Percentiles rank a stretch among this genome's conserved stretches.
These are phyloP conservation scores for Agrotis ipsilon DNA, from an alignment of 2,888 invertebrate genomes.

Conservation along the genomic window DNA sequence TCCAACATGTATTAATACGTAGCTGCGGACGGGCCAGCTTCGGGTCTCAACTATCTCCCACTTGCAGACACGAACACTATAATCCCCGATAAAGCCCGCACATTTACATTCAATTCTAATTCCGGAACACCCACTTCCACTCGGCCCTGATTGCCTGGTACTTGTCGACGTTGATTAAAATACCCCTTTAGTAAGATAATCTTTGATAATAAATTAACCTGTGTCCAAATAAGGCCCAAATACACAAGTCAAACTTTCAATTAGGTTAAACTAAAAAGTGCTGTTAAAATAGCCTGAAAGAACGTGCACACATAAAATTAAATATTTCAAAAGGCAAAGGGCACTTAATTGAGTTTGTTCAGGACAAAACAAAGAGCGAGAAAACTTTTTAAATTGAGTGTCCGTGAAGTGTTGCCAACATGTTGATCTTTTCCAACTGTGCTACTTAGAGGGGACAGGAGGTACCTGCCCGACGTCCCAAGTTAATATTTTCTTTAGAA, in stretches of 20 bases:
- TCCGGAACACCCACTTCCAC: conserved; percentile 86
- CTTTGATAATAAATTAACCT: conserved; percentile 62
- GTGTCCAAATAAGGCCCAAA: conserved; percentile 42
- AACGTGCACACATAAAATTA: conserved; percentile 78
- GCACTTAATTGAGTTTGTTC: conserved; percentile 91
- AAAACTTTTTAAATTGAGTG: conserved; percentile 90
- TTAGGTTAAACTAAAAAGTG: conserved; percentile 52
- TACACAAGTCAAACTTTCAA: conserved; percentile 38
- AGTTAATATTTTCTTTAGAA: conserved; percentile 87
- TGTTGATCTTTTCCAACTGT: conserved; percentile 88
- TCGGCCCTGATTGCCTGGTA: conserved; percentile 87
- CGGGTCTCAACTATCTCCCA: conserved; percentile 88
- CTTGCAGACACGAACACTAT: conserved; percentile 90
- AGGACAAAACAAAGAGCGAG: conserved; percentile 89
- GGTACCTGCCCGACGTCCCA: conserved; percentile 76
- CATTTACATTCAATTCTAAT: conserved; percentile 92
- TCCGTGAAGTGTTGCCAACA: conserved; percentile 90
- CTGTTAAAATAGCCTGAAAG: conserved; percentile 56
- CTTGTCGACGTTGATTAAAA: conserved; percentile 88
- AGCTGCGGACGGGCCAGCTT: conserved; percentile 79
- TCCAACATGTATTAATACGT: conserved; percentile 79
- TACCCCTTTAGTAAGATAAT: conserved; percentile 71
- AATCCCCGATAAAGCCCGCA: conserved; percentile 92
- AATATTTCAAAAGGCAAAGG: conserved; percentile 85
- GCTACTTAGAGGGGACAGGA: conserved; percentile 69